Evolutionary conservation across 1,140 invertebrate species (phyloP).

Genomic region (Frieseomelitta varia): DNA sequence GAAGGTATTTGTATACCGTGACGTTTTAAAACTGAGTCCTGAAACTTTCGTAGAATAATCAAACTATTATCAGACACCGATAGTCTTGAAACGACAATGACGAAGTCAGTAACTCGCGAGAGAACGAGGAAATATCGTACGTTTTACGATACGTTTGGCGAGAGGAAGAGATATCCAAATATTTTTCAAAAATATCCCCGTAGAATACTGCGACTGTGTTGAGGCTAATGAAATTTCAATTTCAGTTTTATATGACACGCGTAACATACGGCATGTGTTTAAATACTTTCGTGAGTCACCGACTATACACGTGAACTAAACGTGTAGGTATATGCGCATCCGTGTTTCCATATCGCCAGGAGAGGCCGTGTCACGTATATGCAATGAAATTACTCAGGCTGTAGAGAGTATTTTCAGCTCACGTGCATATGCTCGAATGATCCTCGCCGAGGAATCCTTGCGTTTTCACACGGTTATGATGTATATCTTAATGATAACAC

Average conservation of each 20-base stretch:
- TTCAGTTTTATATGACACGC: background rate
- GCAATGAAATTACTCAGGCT: slow-evolving; percentile 60
- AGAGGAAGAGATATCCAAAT: no score
- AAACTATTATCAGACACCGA: background rate
- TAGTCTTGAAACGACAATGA: no score
- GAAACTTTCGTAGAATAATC: background rate
- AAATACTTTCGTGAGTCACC: slow-evolving; percentile 5
- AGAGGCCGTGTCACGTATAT: slow-evolving; percentile 54
- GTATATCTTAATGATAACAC: slow-evolving; percentile 58
- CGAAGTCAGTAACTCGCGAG: no score
- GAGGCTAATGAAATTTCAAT: background rate
- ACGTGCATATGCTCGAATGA: slow-evolving; percentile 54
- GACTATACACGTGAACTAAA: slow-evolving; percentile 17
- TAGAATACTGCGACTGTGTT: no score
- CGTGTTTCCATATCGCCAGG: background rate
- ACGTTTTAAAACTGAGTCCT: background rate
- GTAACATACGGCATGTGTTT: background rate
- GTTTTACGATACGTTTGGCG: no score
- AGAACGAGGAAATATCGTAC: no score
- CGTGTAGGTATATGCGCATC: background rate
- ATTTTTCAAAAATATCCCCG: no score
- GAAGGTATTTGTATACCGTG: background rate
- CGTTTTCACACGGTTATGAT: slow-evolving; percentile 67
- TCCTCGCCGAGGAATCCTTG: slow-evolving; percentile 28
- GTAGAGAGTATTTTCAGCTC: slow-evolving; percentile 60